A percentile compares a stretch with the other conserved stretches of the same genome.
Evolutionary conservation across 2,888 invertebrate species (phyloP).

Genomic region (Neelides folsomi): DNA sequence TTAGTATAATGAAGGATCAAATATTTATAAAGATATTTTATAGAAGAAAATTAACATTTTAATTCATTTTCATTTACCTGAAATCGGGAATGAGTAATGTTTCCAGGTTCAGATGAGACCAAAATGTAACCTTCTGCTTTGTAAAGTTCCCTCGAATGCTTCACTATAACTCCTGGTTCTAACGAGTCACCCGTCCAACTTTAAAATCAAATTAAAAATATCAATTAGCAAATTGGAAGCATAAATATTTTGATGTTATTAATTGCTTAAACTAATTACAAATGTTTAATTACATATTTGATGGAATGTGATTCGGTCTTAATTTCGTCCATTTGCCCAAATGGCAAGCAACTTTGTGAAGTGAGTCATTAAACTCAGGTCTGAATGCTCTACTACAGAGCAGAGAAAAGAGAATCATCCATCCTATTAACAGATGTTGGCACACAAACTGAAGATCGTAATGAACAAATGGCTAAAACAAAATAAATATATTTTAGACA

Average conservation of each 20-base stretch:
- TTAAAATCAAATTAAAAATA: not conserved
- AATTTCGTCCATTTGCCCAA: conserved; percentile 64
- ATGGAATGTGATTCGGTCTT: conserved; percentile 46
- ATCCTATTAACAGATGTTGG: conserved; percentile 70
- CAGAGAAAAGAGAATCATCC: conserved; percentile 69
- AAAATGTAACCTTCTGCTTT: conserved; percentile 56
- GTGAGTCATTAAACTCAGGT: conserved; percentile 51
- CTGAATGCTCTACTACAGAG: conserved; percentile 46
- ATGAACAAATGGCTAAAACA: conserved; percentile 44
- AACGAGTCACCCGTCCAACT: conserved; percentile 31
- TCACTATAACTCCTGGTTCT: conserved; percentile 60
- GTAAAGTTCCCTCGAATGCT: conserved; percentile 57
- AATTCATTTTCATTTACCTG: conserved; percentile 51
- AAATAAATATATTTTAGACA: conserved; percentile 13
- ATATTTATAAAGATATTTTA: conserved; percentile 7
- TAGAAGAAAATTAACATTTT: not conserved
- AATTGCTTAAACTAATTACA: not conserved
- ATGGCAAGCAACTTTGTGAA: conserved; percentile 80
- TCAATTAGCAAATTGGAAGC: too few relatives aligned
- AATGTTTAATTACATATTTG: conserved; percentile 6
- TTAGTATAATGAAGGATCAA: not conserved
- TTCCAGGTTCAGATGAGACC: conserved; percentile 78
- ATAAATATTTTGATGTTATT: too few relatives aligned
- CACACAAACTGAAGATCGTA: conserved; percentile 73
- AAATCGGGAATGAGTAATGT: conserved; percentile 64